Evolutionary conservation across 2,797 vertebrate genomes (phyloP).

Genomic region (Sebastes ruberrimus): DNA sequence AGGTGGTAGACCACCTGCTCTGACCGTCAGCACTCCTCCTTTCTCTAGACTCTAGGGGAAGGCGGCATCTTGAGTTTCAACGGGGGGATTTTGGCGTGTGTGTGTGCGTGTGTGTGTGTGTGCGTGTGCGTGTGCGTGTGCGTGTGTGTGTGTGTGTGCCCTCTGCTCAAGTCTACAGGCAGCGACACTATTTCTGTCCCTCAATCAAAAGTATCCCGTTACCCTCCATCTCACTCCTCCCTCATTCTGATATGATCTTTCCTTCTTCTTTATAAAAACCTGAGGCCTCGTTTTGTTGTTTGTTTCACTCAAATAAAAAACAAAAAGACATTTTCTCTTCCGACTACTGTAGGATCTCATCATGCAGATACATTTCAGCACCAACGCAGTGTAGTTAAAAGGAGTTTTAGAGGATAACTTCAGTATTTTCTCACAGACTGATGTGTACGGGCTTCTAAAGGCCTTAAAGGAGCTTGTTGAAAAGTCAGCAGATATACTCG

Average conservation of each 20-base stretch:
- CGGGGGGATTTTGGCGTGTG: constrained; percentile 11
- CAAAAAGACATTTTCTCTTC: neutral
- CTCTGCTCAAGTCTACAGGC: constrained; percentile 34
- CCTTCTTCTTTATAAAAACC: neutral
- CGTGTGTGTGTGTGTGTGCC: constrained; percentile 13
- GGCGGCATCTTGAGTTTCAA: constrained; percentile 65
- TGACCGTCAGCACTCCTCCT: too few relatives aligned
- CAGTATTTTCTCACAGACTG: neutral
- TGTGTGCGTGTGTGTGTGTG: constrained; percentile 20
- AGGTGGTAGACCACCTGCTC: too few relatives aligned
- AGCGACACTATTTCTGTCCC: constrained; percentile 63
- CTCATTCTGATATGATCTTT: neutral
- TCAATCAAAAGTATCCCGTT: constrained; percentile 65
- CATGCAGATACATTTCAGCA: neutral
- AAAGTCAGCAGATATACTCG: too few relatives aligned
- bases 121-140: constrained; percentile 18
- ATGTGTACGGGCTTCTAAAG: neutral
- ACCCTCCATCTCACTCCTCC: constrained; percentile 4
- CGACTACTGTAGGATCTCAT: neutral
- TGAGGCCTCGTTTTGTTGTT: neutral
- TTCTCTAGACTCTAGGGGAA: constrained; percentile 3
- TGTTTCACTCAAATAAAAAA: neutral
- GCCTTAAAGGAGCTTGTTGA: neutral
- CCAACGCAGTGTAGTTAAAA: neutral
- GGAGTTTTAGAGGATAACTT: neutral